Evolutionary conservation across 2,797 vertebrate genomes (phyloP).

Genomic region (Cyclopterus lumpus): DNA sequence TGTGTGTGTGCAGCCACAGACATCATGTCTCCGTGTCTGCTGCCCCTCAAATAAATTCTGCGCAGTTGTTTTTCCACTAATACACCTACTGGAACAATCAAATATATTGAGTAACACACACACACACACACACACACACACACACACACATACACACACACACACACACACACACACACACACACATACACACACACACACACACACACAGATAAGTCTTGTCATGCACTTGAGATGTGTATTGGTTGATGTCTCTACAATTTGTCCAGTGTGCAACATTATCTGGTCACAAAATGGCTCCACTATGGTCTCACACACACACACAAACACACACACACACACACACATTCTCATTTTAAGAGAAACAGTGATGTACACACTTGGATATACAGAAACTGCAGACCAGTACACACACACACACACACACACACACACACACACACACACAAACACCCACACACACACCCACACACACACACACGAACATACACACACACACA

Average conservation of each 20-base stretch:
- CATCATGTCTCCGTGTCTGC: constrained; percentile 62
- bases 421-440: constrained; percentile 25
- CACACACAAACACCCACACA: constrained; percentile 16
- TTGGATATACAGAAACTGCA: constrained; percentile 7
- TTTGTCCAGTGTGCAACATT: constrained; percentile 64
- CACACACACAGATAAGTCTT: constrained; percentile 37
- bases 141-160: constrained; percentile 35
- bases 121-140: too few species aligned
- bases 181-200: constrained; percentile 25
- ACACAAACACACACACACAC: constrained; percentile 20
- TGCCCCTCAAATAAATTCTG: constrained; percentile 66
- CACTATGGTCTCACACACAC: constrained; percentile 35
- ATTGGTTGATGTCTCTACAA: constrained; percentile 48
- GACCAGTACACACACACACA: not conserved
- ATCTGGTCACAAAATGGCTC: constrained; percentile 66
- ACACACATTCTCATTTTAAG: constrained; percentile 21
- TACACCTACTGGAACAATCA: constrained; percentile 73
- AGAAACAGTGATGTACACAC: constrained; percentile 20
- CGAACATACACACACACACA: constrained; percentile 13
- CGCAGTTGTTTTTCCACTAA: constrained; percentile 59
- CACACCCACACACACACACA: constrained; percentile 10
- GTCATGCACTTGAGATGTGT: constrained; percentile 57
- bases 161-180: constrained; percentile 42
- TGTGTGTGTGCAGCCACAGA: constrained; percentile 43
- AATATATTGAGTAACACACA: constrained; percentile 80